Conservation (phyloP, 2,797 vertebrate species). For the Erethizon dorsatum region DNA sequence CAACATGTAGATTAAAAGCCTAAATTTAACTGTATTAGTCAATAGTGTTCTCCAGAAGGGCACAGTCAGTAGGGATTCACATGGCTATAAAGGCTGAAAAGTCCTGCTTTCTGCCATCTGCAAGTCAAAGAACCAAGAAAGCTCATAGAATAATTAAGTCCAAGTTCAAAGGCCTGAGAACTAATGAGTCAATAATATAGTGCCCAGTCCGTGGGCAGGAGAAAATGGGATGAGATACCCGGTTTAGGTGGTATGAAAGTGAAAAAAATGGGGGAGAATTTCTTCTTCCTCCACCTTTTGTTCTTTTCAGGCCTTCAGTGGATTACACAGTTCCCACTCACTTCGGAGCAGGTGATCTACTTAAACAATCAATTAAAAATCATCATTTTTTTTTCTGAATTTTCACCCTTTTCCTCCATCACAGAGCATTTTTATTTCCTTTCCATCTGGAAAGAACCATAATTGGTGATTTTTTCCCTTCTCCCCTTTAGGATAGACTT, state of each 20-base stretch:
- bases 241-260: background rate
- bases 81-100: background rate
- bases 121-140: background rate
- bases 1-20: background rate
- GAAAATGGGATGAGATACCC: background rate
- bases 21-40: background rate
- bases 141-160: background rate
- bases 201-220: background rate
- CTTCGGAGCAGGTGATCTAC: background rate
- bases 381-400: background rate
- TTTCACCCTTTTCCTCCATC: background rate
- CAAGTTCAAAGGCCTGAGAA: background rate
- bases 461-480: background rate
- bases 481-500: background rate
- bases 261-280: background rate
- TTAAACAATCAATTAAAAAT: background rate
- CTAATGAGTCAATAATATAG: background rate
- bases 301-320: background rate
- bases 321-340: background rate
- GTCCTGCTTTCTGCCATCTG: background rate
- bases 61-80: background rate
- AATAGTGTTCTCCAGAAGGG: background rate
- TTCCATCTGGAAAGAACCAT: background rate
- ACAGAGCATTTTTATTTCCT: background rate
- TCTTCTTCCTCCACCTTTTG: background rate